phyloP scores from a whole-genome alignment of 2,888 invertebrate species.

The Callosobruchus maculatus region DNA sequence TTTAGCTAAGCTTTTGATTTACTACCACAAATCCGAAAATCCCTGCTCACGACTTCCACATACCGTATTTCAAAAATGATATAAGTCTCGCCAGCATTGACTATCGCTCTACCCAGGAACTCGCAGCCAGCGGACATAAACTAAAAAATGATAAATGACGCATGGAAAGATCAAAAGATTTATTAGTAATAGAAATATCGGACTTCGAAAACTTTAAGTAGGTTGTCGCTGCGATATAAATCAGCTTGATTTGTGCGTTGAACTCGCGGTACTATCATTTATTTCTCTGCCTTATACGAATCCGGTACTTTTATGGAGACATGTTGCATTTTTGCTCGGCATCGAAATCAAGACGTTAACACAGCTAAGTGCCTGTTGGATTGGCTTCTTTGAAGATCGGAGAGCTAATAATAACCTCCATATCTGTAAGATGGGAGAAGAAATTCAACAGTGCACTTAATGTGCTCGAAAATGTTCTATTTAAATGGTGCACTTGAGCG shows the following conservation, averaged over 20 bases:
- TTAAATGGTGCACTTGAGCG: not conserved
- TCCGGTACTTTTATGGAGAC: not conserved
- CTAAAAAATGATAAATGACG: not conserved
- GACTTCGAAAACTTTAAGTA: conserved; percentile 16
- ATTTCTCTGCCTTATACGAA: not conserved
- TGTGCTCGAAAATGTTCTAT: not conserved
- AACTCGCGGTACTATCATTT: conserved; percentile 10
- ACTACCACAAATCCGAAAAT: not conserved
- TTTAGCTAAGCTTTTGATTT: not conserved
- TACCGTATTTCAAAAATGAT: not conserved
- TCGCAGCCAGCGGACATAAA: not conserved
- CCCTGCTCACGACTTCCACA: not conserved
- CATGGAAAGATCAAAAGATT: conserved; percentile 13
- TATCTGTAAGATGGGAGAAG: not conserved
- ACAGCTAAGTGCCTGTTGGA: not conserved
- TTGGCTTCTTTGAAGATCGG: not conserved
- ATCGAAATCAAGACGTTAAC: not conserved
- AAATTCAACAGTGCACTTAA: not conserved
- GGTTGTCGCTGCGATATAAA: conserved; percentile 21
- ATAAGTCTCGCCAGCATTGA: not conserved
- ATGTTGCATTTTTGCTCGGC: not conserved
- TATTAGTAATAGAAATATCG: conserved; percentile 17
- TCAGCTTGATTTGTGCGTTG: conserved; percentile 19
- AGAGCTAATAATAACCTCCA: not conserved
- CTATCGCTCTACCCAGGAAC: no score